Conservation (phyloP, 2,888 invertebrate species). For the Coenonympha arcania region DNA sequence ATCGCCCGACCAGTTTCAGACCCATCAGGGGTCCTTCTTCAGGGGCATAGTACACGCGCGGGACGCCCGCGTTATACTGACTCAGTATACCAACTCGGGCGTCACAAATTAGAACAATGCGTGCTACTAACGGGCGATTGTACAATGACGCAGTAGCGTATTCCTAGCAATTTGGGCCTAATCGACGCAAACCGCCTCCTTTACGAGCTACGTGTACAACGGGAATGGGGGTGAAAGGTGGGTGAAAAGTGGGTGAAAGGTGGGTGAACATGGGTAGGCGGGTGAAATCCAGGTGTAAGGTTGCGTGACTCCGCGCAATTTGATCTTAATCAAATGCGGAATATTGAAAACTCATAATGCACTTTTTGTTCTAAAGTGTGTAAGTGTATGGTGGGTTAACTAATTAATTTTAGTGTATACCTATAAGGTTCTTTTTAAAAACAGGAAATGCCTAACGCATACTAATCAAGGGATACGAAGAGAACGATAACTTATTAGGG, state of each 20-base stretch:
- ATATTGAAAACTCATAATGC: slow-evolving; percentile 17
- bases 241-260: slow-evolving; percentile 3
- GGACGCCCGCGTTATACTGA: too few relatives aligned
- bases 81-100: too few relatives aligned
- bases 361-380: background rate
- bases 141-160: slow-evolving; percentile 26
- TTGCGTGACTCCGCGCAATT: slow-evolving; percentile 16
- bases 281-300: background rate
- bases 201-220: slow-evolving; percentile 5
- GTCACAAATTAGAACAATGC: slow-evolving; percentile 15
- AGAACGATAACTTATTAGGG: too few relatives aligned
- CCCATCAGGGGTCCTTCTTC: too few relatives aligned
- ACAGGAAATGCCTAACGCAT: too few relatives aligned
- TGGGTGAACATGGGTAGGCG: slow-evolving; percentile 3
- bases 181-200: slow-evolving; percentile 16
- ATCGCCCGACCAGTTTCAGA: too few relatives aligned
- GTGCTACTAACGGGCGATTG: slow-evolving; percentile 22
- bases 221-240: background rate
- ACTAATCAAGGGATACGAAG: too few relatives aligned
- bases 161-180: slow-evolving; percentile 25
- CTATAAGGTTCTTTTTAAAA: too few relatives aligned
- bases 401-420: background rate
- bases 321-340: slow-evolving; percentile 9
- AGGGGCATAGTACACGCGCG: too few relatives aligned
- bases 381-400: background rate